phyloP scores from a whole-genome alignment of 2,113 vertebrate species.

The Ochotona curzoniae region DNA sequence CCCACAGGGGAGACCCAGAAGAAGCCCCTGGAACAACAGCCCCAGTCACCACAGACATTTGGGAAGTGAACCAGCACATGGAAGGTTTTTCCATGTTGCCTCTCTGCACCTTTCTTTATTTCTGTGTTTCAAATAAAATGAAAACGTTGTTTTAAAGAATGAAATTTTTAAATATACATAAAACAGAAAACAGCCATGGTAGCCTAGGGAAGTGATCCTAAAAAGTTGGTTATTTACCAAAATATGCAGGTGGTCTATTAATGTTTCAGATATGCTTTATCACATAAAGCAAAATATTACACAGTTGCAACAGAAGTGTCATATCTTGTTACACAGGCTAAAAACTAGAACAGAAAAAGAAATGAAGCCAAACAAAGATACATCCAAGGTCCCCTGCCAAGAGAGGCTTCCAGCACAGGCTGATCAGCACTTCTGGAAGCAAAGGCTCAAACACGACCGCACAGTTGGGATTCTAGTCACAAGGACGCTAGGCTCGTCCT shows the following conservation, averaged over 20 bases:
- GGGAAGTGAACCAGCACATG: no score
- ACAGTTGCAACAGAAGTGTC: not conserved
- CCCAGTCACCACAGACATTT: no score
- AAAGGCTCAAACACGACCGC: not conserved
- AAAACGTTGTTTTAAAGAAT: no score
- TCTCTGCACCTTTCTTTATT: no score
- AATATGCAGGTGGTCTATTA: not conserved
- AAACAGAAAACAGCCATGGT: not conserved
- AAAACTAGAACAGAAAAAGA: constrained; percentile 7
- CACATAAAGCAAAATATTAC: constrained; percentile 21
- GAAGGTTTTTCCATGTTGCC: no score
- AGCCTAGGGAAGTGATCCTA: constrained; percentile 3
- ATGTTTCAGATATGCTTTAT: constrained; percentile 44
- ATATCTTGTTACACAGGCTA: not conserved
- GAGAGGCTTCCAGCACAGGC: not conserved
- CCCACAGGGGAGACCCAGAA: no score
- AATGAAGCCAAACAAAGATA: constrained; percentile 36
- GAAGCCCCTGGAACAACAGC: no score
- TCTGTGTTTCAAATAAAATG: no score
- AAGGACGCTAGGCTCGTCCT: constrained; percentile 18
- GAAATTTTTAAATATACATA: no score
- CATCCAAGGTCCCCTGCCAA: constrained; percentile 4
- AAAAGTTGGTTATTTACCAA: constrained; percentile 40
- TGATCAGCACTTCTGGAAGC: constrained; percentile 8
- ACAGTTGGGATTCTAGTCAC: constrained; percentile 23